Base-by-base conservation (phyloP, 1,140 invertebrate species). In the Dinoponera quadriceps region DNA sequence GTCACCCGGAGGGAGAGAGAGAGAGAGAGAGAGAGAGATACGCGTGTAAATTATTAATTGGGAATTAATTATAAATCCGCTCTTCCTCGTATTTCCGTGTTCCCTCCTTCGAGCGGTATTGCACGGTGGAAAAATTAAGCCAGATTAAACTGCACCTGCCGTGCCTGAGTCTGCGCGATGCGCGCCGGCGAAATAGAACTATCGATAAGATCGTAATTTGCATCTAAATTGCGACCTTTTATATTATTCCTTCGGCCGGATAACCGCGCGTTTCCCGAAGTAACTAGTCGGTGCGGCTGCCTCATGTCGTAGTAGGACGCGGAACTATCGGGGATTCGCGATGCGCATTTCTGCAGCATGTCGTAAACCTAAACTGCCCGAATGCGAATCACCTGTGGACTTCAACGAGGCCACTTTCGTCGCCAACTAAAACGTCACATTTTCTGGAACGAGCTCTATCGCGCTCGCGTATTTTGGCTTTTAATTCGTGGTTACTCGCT, bases 191-290 rank as follows among this genome's bases (percentile, higher is more conserved):
- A 57, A 80, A 80, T 80, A 80, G 65, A 69, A 48, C 75, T 29
- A 80, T 80, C 86, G 83, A 88, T 88, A 85, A 77, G 83, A 87
- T 85, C 80, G 78, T 57, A 88, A 88, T 88, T 88, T 88, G 78
- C 87, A 88, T 88, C 77, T 88, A 88, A 88, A 88, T 88, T 85
- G 86, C 83, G 27, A 74, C 44, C 38, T 87, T 88, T 80, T 85
- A 44, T 55, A 54, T 78, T 72, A 55, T 22, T 54, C 38, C 38
- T 44, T 63, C 57, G 59, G 63, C 57, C 49, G 66, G 29, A 54
- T 62, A 66, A 77, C 60, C 48, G 72, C 48, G 72, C 44, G 25
- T 86, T 86, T 86, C 22, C 27, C 51, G 14, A 49, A 27, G 65
- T 54, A 81, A 81, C 74, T 73, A 72, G 25, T 55, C 13, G 27